Evolutionary conservation across 2,888 invertebrate species (phyloP).

Genomic region (Eupelmus urozonus): DNA sequence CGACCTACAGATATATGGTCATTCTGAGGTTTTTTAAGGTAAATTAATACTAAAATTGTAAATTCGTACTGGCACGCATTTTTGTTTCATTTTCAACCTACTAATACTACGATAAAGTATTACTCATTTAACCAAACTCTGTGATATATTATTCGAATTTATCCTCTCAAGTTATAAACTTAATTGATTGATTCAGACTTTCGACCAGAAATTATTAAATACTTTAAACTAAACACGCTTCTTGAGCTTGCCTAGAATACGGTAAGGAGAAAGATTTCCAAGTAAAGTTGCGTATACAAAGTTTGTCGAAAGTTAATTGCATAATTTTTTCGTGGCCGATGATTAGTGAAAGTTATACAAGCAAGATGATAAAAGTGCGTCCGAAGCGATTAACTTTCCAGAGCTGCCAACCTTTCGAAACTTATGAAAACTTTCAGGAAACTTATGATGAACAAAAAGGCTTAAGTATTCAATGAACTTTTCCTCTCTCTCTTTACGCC

Average conservation of each 20-base stretch:
- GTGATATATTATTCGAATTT: too few species aligned
- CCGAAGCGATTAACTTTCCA: conserved; percentile 20
- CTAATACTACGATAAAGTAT: neutral
- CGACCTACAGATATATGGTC: too few species aligned
- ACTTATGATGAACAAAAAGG: conserved; percentile 21
- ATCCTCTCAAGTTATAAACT: too few species aligned
- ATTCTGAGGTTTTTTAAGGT: too few species aligned
- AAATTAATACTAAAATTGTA: too few species aligned
- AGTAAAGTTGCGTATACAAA: conserved; percentile 12
- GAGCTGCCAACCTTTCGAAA: conserved; percentile 21
- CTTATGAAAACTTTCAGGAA: conserved; percentile 7
- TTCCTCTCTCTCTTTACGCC: neutral
- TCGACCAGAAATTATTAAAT: too few species aligned
- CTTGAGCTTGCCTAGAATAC: too few species aligned
- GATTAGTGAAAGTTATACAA: conserved; percentile 24
- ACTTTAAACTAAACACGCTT: too few species aligned
- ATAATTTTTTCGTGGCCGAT: conserved; percentile 9
- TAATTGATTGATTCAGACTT: too few species aligned
- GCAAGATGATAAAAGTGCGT: conserved; percentile 26
- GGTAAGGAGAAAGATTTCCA: neutral
- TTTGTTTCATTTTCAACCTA: neutral
- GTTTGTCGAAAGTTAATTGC: conserved; percentile 22
- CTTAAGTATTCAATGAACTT: conserved; percentile 27
- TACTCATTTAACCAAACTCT: too few species aligned
- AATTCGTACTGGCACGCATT: too few species aligned